These are phyloP conservation scores for Micromesistius poutassou DNA, from an alignment of 2,797 vertebrate genomes.

Conservation along the genomic window DNA sequence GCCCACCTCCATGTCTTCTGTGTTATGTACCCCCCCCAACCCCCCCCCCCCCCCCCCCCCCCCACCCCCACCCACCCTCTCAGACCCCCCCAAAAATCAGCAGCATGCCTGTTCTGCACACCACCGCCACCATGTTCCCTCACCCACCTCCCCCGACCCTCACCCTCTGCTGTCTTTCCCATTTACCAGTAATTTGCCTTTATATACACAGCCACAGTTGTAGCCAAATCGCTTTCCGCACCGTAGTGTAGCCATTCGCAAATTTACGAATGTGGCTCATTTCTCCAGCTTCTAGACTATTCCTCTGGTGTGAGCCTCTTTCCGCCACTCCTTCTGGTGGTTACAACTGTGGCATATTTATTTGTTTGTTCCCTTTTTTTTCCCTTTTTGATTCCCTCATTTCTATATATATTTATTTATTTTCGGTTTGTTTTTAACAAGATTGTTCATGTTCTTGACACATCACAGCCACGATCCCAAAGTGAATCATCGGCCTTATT, in stretches of 20 bases:
- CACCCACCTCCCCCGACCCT: conserved; percentile 41
- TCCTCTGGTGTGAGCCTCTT: no score
- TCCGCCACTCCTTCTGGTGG: conserved; percentile 17
- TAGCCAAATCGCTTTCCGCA: conserved; percentile 51
- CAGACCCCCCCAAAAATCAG: conserved; percentile 71
- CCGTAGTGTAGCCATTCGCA: conserved; percentile 54
- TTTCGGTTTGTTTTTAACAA: conserved; percentile 44
- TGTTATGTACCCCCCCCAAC: conserved; percentile 62
- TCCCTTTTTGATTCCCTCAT: conserved; percentile 16
- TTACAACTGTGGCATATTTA: conserved; percentile 45
- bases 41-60: conserved; percentile 70
- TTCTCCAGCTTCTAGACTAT: conserved; percentile 6
- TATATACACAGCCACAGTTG: conserved; percentile 45
- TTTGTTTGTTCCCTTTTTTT: conserved; percentile 23
- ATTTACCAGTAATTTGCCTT: conserved; percentile 78
- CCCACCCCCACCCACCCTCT: conserved; percentile 70
- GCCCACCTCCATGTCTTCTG: conserved; percentile 56
- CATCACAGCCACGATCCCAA: conserved; percentile 35
- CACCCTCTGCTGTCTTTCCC: conserved; percentile 70
- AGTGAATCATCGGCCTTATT: conserved; percentile 43
- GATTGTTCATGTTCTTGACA: conserved; percentile 45
- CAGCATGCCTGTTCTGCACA: conserved; percentile 75
- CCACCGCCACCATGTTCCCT: conserved; percentile 29
- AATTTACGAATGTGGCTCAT: conserved; percentile 49
- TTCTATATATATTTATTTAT: conserved; percentile 42